These are phyloP conservation scores for Augiades crinisus DNA, from an alignment of 2,888 invertebrate genomes.

Conservation along the genomic window DNA sequence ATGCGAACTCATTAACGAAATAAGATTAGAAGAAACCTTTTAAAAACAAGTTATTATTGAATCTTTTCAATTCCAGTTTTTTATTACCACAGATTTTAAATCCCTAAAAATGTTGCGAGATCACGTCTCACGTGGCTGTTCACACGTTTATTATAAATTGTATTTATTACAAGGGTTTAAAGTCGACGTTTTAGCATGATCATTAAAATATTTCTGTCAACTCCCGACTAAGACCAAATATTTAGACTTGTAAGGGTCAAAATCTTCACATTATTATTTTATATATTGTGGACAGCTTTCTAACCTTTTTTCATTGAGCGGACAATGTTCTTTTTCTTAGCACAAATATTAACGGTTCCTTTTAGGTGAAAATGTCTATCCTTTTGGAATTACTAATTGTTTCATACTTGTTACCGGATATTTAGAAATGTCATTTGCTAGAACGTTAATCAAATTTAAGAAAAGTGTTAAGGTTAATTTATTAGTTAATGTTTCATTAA, in stretches of 20 bases:
- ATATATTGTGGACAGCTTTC: no score
- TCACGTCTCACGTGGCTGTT: constrained; percentile 19
- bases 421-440: neutral
- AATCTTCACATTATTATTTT: no score
- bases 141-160: neutral
- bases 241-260: no score
- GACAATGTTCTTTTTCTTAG: neutral
- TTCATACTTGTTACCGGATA: no score
- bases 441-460: neutral
- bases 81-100: constrained; percentile 4
- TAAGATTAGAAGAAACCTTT: no score
- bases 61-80: neutral
- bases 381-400: no score
- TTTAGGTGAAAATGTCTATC: no score
- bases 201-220: neutral
- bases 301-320: neutral
- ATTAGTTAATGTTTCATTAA: neutral
- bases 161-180: constrained; percentile 1
- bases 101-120: constrained; percentile 22
- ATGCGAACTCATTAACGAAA: neutral
- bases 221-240: no score
- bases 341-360: neutral
- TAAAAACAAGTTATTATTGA: neutral
- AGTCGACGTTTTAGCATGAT: constrained; percentile 1
- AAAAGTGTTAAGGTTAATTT: neutral